Base-by-base conservation (phyloP, 2,888 invertebrate species). In the Philopedon plagiatum region DNA sequence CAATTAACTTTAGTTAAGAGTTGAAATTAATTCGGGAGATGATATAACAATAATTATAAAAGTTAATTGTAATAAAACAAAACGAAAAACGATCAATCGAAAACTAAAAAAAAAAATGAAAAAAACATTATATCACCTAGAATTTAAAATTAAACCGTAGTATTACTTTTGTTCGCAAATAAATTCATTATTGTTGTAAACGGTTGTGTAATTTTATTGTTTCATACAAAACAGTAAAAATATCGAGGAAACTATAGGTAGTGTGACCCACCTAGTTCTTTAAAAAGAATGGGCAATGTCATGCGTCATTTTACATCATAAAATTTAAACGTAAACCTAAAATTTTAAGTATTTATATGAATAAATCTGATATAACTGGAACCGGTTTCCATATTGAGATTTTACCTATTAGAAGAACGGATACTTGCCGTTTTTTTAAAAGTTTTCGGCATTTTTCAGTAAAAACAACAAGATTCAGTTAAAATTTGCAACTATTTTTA, bases 61-160 rank as follows among this genome's bases (percentile, higher is more conserved):
- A 13, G 5, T 5, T 26, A 49, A 26, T 5, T 2, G 0, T 13
- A 26, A 2, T 19, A 23, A 46, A 11, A 44, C 9, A 21, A 21
- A 46, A 46, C 21, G 2, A 11, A 1, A 7, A 44, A 44, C 5
- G 3, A n/a, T 49, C n/a, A 49, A 49, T 26, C 19, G 5, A 49
- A 51, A 29, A 51, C 13, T 29, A 44, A 15, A 26, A 15, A 3
- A n/a, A 29, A 54, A 32, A 29, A 29, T 13, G 5, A 1, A 29
- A 49, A 51, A 5, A 9, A 4, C 18, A 9, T 29, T 54, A 46
- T 29, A 29, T 29, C 13, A 54, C 4, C 29, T 29, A 3, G 3
- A 54, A 29, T 1, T 9, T 54, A 54, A 15, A 54, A 54, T 29
- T 29, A 29, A 54, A 54, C 29, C 29, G 29, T 54, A 54, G 29